Evolutionary conservation across 2,888 invertebrate species (phyloP).

Genomic region (Habroteleia sp.): DNA sequence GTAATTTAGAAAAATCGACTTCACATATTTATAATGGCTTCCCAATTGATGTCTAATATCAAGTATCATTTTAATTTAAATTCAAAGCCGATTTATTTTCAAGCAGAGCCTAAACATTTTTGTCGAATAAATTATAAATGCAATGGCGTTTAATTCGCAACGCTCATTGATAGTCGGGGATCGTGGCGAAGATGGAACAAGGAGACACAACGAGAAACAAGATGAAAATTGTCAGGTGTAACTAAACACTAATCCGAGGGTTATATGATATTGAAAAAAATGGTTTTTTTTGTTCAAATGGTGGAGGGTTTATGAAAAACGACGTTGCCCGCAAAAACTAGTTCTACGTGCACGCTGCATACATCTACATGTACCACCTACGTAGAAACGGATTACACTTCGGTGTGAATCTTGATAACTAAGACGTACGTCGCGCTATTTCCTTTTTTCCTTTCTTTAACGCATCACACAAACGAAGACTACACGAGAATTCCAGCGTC

Average conservation of each 20-base stretch:
- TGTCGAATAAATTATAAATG: too few species aligned
- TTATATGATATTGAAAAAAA: slow-evolving; percentile 26
- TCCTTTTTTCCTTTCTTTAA: slow-evolving; percentile 47
- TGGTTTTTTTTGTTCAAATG: slow-evolving; percentile 24
- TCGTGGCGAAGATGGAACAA: too few species aligned
- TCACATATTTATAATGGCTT: too few species aligned
- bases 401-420: slow-evolving; percentile 66
- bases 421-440: slow-evolving; percentile 59
- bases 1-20: too few species aligned
- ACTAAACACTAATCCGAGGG: slow-evolving; percentile 52
- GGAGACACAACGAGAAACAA: background rate
- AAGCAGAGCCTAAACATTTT: too few species aligned
- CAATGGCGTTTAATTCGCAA: too few species aligned
- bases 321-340: slow-evolving; percentile 56
- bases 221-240: slow-evolving; percentile 33
- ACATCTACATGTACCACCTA: slow-evolving; percentile 62
- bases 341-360: slow-evolving; percentile 50
- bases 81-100: too few species aligned
- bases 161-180: too few species aligned
- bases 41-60: too few species aligned
- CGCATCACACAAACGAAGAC: slow-evolving; percentile 45
- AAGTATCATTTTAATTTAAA: too few species aligned
- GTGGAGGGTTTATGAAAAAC: slow-evolving; percentile 47
- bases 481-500: slow-evolving; percentile 55
- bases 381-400: slow-evolving; percentile 63